Percentiles rank a stretch among this genome's conserved stretches.
Evolutionary conservation across 2,888 invertebrate genomes (phyloP).

Genomic region (Lamellibrachia satsuma): DNA sequence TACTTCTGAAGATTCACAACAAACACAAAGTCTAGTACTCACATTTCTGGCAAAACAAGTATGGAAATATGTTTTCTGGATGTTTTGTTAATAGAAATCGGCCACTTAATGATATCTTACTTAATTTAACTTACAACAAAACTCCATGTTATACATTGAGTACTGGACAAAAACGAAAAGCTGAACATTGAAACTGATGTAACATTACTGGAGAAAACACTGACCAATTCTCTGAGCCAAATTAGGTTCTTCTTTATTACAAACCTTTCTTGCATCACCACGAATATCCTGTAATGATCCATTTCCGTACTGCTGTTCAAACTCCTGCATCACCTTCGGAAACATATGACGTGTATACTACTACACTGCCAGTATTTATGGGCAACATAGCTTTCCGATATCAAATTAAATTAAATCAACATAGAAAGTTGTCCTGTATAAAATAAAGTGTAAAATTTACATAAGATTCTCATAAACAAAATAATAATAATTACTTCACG

Average conservation of each 20-base stretch:
- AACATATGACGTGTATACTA: not conserved
- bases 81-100: not conserved
- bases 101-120: not conserved
- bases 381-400: not conserved
- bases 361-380: not conserved
- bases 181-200: not conserved
- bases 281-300: slow-evolving; percentile 51
- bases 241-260: not conserved
- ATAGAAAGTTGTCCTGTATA: too few species aligned
- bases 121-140: not conserved
- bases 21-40: not conserved
- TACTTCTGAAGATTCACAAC: not conserved
- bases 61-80: not conserved
- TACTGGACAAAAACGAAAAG: not conserved
- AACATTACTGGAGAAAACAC: not conserved
- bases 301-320: slow-evolving; percentile 56
- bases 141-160: not conserved
- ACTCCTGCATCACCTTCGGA: slow-evolving; percentile 58
- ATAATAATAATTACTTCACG: not conserved
- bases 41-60: not conserved
- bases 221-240: not conserved
- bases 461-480: not conserved
- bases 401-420: too few species aligned
- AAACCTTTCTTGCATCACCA: slow-evolving; percentile 59
- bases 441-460: not conserved